Base-by-base conservation (phyloP, 2,888 invertebrate species). In the Hemaris fuciformis region DNA sequence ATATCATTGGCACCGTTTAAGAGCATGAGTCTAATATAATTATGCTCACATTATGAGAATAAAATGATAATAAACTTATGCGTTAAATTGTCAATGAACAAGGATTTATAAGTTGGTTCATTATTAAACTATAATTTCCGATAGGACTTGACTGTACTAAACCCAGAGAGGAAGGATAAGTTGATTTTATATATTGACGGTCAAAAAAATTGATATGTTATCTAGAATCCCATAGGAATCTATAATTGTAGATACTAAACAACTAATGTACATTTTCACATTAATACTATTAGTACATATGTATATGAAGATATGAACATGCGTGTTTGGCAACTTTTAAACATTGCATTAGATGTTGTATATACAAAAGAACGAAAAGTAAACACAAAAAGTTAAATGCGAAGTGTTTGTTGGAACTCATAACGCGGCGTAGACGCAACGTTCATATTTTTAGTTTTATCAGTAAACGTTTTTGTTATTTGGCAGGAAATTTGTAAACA, bases 391-490 rank as follows among this genome's bases (percentile, higher is more conserved):
- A 46, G 22, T 23, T 31, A 53, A 38, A 53, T 53, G 31, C 18
- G 53, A 53, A 27, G 5, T 15, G 25, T 25, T 48, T 53, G 53
- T 31, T 53, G 18, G 27, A 53, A 31, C 27, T 31, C 2, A 31
- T 27, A 18, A 53, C 18, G 27, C 15, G 15, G 27, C 53, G 53
- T 31, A 53, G 18, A 31, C 31, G 53, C 53, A 53, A 53, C 15
- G 18, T 31, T 31, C 31, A 27, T 53, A 53, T 53, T 53, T 31
- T 31, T 53, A 53, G 53, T 53, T 20, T 15, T 53, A 53, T 53
- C 53, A 53, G 53, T 31, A 53, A 53, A 53, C 8, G 31, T 53
- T 31, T 53, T 15, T 31, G 53, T 27, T 53, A 18, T 53, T 53
- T 27, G 53, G 27, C 53, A 53, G 15, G 25, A 48, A 48, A 15